Conservation (phyloP, 2,888 invertebrate genomes). For the Campaea margaritaria region DNA sequence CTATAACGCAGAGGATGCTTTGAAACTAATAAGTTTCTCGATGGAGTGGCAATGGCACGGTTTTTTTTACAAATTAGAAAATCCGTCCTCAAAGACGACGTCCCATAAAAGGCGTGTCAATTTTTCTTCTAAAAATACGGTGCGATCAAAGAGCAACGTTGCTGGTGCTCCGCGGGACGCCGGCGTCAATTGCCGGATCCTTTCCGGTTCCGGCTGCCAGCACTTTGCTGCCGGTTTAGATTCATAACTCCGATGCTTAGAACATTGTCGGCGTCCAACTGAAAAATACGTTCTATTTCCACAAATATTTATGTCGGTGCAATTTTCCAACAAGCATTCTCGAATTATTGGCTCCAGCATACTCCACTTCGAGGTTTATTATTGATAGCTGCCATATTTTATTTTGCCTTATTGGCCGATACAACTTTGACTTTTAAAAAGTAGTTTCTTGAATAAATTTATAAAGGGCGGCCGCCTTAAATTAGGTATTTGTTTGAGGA, state of each 20-base stretch:
- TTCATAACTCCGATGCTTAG: conserved; percentile 68
- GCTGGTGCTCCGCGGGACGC: conserved; percentile 66
- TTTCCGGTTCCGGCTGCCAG: conserved; percentile 75
- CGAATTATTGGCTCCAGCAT: conserved; percentile 22
- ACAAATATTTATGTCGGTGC: conserved; percentile 56
- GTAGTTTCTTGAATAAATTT: conserved; percentile 52
- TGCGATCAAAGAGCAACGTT: conserved; percentile 55
- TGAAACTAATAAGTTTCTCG: too few species aligned
- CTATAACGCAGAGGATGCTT: too few species aligned
- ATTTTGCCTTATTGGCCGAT: conserved; percentile 41
- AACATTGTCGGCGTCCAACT: conserved; percentile 64
- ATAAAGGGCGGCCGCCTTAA: conserved; percentile 50
- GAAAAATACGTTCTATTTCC: conserved; percentile 64
- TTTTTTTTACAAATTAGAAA: conserved; percentile 39
- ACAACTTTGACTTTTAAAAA: conserved; percentile 55
- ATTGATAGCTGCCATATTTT: conserved; percentile 32
- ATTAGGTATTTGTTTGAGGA: conserved; percentile 64
- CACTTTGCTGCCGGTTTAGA: conserved; percentile 67
- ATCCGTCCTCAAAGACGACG: conserved; percentile 36
- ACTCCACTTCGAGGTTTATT: conserved; percentile 24
- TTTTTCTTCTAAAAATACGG: conserved; percentile 55
- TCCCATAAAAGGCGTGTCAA: conserved; percentile 56
- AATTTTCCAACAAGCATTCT: conserved; percentile 33
- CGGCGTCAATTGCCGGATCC: conserved; percentile 78
- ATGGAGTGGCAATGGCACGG: too few species aligned